phyloP scores from a whole-genome alignment of 2,888 invertebrate genomes.

The Serripes groenlandicus region DNA sequence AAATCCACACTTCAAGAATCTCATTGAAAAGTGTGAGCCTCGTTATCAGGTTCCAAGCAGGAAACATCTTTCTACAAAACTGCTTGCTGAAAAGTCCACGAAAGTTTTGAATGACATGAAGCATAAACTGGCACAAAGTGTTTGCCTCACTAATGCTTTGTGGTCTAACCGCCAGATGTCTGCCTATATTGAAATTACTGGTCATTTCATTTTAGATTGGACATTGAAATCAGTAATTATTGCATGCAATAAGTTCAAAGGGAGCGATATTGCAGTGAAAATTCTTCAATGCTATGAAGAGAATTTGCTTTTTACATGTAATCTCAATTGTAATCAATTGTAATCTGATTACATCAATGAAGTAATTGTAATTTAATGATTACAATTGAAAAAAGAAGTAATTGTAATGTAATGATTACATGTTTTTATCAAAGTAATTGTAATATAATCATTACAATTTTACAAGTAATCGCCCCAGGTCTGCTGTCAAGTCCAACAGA shows the following conservation, averaged over 20 bases:
- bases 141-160: constrained; percentile 54
- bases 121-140: constrained; percentile 41
- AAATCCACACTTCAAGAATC: constrained; percentile 33
- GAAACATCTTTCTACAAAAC: constrained; percentile 31
- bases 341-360: no score
- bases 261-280: constrained; percentile 47
- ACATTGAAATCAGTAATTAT: constrained; percentile 43
- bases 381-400: no score
- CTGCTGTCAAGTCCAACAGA: no score
- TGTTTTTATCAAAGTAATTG: no score
- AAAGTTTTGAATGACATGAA: constrained; percentile 24
- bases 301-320: no score
- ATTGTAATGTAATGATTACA: no score
- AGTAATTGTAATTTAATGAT: no score
- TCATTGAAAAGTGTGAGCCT: constrained; percentile 31
- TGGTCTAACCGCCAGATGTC: constrained; percentile 58
- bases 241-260: constrained; percentile 36
- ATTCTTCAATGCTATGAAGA: constrained; percentile 58
- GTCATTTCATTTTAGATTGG: constrained; percentile 46
- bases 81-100: constrained; percentile 30
- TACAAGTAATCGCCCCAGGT: no score
- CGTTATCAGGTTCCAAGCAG: constrained; percentile 41
- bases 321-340: no score
- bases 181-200: constrained; percentile 52
- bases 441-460: no score